These are phyloP conservation scores for Chloebia gouldiae DNA, from an alignment of 2,113 vertebrate species.

Conservation along the genomic window DNA sequence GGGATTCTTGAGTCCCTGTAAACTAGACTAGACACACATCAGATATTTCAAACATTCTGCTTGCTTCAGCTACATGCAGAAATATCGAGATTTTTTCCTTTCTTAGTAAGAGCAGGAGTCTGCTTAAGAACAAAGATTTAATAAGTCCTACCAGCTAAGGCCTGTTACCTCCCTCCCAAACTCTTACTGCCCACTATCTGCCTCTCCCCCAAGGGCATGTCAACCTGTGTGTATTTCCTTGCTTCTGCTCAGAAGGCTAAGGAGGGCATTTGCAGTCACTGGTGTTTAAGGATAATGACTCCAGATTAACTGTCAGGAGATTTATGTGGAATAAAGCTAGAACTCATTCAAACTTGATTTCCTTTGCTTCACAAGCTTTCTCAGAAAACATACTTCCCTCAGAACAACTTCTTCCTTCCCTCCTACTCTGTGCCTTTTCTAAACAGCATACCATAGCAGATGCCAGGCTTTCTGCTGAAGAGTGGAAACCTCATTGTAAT, in stretches of 20 bases:
- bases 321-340: neutral
- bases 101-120: neutral
- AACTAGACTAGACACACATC: neutral
- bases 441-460: neutral
- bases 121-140: neutral
- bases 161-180: neutral
- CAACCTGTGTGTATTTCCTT: accelerated
- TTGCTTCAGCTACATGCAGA: neutral
- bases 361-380: neutral
- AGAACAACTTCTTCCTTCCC: neutral
- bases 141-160: neutral
- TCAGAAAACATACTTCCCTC: neutral
- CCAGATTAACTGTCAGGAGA: neutral
- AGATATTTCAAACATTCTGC: neutral
- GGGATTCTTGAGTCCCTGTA: neutral
- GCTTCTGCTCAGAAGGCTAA: neutral
- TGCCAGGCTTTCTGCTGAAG: neutral
- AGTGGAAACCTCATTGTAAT: neutral
- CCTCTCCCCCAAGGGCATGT: neutral
- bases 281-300: neutral
- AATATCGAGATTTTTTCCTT: neutral
- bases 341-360: neutral
- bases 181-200: neutral
- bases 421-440: neutral
- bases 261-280: neutral